A percentile compares a stretch with the other conserved stretches of the same genome.
phyloP scores from a whole-genome alignment of 2,113 vertebrate genomes.

The Macaca nemestrina region DNA sequence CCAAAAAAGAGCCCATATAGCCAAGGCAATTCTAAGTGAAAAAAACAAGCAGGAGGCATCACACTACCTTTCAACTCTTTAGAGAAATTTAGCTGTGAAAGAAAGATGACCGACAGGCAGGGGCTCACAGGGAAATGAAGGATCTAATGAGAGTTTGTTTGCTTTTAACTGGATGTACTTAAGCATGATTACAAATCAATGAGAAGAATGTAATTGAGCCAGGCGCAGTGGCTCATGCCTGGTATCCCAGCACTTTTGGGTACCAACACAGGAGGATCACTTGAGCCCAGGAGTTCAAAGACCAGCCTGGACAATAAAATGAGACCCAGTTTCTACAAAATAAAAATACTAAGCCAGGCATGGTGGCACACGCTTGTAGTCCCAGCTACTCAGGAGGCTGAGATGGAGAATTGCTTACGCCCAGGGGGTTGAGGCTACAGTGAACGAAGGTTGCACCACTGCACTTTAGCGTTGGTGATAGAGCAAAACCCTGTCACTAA shows the following conservation, averaged over 20 bases:
- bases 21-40: too few relatives aligned
- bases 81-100: not conserved
- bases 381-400: not conserved
- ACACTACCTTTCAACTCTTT: too few relatives aligned
- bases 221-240: not conserved
- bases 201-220: not conserved
- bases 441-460: not conserved
- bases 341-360: not conserved
- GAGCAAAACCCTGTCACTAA: not conserved
- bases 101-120: not conserved
- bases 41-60: too few relatives aligned
- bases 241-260: not conserved
- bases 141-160: not conserved
- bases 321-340: not conserved
- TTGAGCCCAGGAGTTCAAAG: not conserved
- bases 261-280: not conserved
- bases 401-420: not conserved
- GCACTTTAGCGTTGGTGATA: not conserved
- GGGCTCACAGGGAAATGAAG: not conserved
- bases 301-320: not conserved
- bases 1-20: too few relatives aligned
- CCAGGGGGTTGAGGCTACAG: not conserved
- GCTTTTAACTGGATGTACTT: not conserved
- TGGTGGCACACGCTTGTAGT: not conserved
- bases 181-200: not conserved